Evolutionary conservation across 30 jellyfish, hydroid and myxozoan genomes (phyloP).

Genomic region (Nemopilema nomurai): DNA sequence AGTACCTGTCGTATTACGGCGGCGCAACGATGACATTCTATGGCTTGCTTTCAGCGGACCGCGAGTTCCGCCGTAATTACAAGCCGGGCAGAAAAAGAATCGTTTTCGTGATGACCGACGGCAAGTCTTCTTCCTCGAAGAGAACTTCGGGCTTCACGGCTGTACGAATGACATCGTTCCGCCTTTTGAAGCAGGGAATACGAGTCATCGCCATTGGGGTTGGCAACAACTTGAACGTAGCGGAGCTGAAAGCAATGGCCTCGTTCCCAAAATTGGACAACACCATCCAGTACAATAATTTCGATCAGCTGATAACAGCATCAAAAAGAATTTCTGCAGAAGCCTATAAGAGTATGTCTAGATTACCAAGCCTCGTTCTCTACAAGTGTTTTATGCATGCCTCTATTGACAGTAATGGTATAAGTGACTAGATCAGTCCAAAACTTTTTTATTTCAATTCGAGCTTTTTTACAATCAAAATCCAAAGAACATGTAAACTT

Average conservation of each 20-base stretch:
- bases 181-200: constrained; percentile 19
- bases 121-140: constrained; percentile 27
- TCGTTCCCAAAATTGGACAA: constrained; percentile 55
- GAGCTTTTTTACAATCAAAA: no score
- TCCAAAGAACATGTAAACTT: no score
- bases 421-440: no score
- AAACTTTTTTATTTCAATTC: no score
- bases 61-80: constrained; percentile 6
- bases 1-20: constrained; percentile 31
- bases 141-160: constrained; percentile 48
- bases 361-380: no score
- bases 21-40: constrained; percentile 59
- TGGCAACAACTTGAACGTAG: constrained; percentile 43
- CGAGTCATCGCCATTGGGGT: constrained; percentile 61
- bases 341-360: constrained; percentile 54
- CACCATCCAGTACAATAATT: constrained; percentile 24
- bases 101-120: constrained; percentile 67
- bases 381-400: no score
- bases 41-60: constrained; percentile 27
- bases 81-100: constrained; percentile 29
- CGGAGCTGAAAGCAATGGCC: constrained; percentile 61
- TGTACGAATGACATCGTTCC: constrained; percentile 39
- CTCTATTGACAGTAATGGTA: no score
- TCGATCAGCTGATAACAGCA: constrained; percentile 54
- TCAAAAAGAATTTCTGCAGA: constrained; percentile 55